Conservation (phyloP, 2,113 vertebrate genomes). For the Hypanus sabinus region DNA sequence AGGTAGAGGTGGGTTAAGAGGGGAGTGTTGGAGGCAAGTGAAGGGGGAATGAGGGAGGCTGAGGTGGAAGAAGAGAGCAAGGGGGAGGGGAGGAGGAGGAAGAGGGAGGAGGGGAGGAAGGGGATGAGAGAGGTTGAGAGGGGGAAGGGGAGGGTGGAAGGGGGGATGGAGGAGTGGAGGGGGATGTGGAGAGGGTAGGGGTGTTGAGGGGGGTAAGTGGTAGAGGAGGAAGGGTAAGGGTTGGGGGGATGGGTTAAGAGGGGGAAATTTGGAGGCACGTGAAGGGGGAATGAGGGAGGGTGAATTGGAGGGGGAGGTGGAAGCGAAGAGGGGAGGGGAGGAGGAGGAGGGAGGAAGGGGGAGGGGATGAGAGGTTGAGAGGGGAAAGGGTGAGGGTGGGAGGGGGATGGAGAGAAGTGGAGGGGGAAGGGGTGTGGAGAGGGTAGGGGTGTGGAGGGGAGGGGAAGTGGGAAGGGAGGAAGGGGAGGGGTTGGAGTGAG, state of each 20-base stretch:
- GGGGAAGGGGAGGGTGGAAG: not conserved
- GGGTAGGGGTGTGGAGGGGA: not conserved
- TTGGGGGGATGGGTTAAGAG: not conserved
- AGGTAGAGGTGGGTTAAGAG: not conserved
- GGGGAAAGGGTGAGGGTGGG: not conserved
- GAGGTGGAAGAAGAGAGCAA: too few species aligned
- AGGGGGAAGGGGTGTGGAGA: not conserved
- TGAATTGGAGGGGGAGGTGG: not conserved
- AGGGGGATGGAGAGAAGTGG: too few species aligned
- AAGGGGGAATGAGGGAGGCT: too few species aligned
- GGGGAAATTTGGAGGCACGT: too few species aligned
- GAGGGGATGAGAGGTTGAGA: not conserved
- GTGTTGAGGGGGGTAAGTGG: too few species aligned
- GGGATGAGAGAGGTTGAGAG: too few species aligned
- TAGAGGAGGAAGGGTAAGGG: too few species aligned
- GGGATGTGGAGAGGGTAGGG: not conserved
- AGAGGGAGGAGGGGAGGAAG: too few species aligned
- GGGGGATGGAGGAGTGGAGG: not conserved
- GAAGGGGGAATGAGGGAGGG: not conserved
- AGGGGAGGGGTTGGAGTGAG: too few species aligned
- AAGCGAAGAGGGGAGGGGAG: not conserved
- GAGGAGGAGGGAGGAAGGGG: not conserved
- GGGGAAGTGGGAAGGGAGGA: not conserved
- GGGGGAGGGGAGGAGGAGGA: too few species aligned
- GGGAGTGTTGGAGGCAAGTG: too few species aligned